A percentile compares a stretch with the other conserved stretches of the same genome.
phyloP scores from a whole-genome alignment of 1,140 invertebrate species.

The Diorhabda elongata region DNA sequence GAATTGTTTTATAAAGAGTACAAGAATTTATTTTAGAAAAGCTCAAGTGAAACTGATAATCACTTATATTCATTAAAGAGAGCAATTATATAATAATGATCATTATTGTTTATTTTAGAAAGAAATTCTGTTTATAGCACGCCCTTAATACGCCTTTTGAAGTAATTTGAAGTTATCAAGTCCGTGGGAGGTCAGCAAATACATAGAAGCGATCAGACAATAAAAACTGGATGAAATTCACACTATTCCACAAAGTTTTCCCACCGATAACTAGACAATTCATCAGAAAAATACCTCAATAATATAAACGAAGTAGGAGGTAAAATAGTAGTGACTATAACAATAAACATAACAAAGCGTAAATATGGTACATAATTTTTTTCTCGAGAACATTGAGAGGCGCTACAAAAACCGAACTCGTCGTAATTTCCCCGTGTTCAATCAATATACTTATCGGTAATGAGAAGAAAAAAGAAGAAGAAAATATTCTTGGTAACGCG shows the following conservation, averaged over 20 bases:
- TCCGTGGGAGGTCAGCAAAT: background rate
- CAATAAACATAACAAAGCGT: slow-evolving; percentile 20
- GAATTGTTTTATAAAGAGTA: no score
- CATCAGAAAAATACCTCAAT: background rate
- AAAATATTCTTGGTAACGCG: slow-evolving; percentile 27
- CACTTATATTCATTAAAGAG: no score
- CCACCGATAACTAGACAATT: background rate
- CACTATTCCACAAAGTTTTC: background rate
- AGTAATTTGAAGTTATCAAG: background rate
- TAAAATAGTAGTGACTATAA: slow-evolving; percentile 15
- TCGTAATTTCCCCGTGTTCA: slow-evolving; percentile 29
- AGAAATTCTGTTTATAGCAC: background rate
- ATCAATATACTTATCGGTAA: slow-evolving; percentile 27
- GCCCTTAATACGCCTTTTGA: no score
- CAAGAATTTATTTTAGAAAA: no score
- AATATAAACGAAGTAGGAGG: slow-evolving; percentile 14
- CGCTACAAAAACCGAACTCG: slow-evolving; percentile 21
- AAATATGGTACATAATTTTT: slow-evolving; percentile 19
- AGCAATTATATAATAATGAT: no score
- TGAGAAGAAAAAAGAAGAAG: slow-evolving; percentile 17
- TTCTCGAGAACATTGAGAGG: slow-evolving; percentile 21
- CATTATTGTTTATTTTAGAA: no score
- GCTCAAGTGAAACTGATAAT: no score
- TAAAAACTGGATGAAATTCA: background rate
- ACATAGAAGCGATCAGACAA: background rate